phyloP scores from a whole-genome alignment of 1,140 invertebrate species.

The Chelonus insularis region DNA sequence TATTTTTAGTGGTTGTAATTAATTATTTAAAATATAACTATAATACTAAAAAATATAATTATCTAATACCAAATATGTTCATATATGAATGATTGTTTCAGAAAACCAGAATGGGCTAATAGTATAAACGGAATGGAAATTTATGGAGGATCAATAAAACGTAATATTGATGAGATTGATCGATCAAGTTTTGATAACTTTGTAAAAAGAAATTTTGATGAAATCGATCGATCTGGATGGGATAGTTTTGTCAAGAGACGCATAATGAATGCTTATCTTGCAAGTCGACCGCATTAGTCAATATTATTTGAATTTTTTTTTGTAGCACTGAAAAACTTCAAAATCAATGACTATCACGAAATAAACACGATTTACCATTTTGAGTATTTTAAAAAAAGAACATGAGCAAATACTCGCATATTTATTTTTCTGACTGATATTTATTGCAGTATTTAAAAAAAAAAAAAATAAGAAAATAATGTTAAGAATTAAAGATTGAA shows the following conservation, averaged over 20 bases:
- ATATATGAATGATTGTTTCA: neutral
- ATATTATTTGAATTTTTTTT: neutral
- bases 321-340: neutral
- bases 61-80: neutral
- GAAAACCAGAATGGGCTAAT: conserved; percentile 20
- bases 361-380: too few relatives aligned
- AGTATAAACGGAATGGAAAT: conserved; percentile 17
- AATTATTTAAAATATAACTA: too few relatives aligned
- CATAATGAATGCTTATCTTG: conserved; percentile 14
- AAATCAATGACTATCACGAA: too few relatives aligned
- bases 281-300: conserved; percentile 13
- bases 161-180: conserved; percentile 66
- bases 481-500: too few relatives aligned
- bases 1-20: too few relatives aligned
- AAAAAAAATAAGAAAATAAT: too few relatives aligned
- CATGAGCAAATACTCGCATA: too few relatives aligned
- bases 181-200: conserved; percentile 59
- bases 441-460: too few relatives aligned
- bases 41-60: neutral
- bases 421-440: too few relatives aligned
- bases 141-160: conserved; percentile 41
- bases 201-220: conserved; percentile 65
- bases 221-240: conserved; percentile 64
- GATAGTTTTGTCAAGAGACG: conserved; percentile 46
- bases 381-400: too few relatives aligned